Conservation (phyloP, 2,888 invertebrate species). For the Tolmerus cingulatus region DNA sequence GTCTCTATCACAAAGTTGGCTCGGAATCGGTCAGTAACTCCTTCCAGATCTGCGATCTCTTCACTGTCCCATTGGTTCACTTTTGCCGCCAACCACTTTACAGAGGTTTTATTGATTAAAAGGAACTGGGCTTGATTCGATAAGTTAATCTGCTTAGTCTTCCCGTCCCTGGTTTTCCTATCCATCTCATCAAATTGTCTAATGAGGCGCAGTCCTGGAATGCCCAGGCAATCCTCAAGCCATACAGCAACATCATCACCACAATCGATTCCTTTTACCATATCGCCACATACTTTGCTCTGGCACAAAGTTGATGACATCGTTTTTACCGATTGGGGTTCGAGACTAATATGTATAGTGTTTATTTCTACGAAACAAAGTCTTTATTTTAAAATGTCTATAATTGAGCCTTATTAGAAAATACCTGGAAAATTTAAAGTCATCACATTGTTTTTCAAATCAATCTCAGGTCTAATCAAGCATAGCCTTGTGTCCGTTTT, state of each 20-base stretch:
- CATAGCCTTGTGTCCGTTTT: conserved; percentile 84
- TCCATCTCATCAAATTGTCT: conserved; percentile 66
- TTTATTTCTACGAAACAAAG: conserved; percentile 60
- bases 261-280: conserved; percentile 82
- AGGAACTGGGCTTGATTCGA: conserved; percentile 88
- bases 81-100: conserved; percentile 73
- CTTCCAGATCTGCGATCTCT: conserved; percentile 65
- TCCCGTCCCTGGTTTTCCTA: conserved; percentile 54
- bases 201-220: conserved; percentile 74
- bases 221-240: conserved; percentile 77
- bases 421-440: conserved; percentile 71
- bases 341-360: conserved; percentile 67
- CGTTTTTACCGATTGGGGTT: conserved; percentile 49
- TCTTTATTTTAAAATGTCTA: neutral
- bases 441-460: conserved; percentile 67
- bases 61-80: conserved; percentile 65
- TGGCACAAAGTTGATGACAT: conserved; percentile 67
- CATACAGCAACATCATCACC: conserved; percentile 82
- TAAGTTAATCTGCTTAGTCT: conserved; percentile 67
- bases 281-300: conserved; percentile 87
- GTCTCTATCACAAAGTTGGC: conserved; percentile 88
- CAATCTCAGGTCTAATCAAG: conserved; percentile 76
- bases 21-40: conserved; percentile 81
- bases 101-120: conserved; percentile 79
- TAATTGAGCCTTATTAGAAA: neutral